Evolutionary conservation across 1,140 invertebrate species (phyloP).

Genomic region (Temnothorax curvispinosus): DNA sequence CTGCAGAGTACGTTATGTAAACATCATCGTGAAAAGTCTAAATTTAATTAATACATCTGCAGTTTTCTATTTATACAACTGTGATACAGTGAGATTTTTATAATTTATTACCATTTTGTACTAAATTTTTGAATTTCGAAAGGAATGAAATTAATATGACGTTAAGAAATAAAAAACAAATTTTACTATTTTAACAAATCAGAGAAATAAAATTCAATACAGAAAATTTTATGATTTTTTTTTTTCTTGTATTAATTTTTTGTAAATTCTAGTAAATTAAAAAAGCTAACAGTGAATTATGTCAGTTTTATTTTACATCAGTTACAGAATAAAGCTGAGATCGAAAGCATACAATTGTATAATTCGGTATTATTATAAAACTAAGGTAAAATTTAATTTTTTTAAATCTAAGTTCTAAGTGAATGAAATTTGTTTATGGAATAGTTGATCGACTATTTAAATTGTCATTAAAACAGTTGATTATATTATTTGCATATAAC

Average conservation of each 20-base stretch:
- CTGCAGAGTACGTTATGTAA: neutral
- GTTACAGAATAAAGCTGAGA: neutral
- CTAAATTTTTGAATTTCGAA: neutral
- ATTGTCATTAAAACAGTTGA: too few relatives aligned
- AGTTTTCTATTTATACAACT: neutral
- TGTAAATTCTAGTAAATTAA: neutral
- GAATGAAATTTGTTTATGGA: neutral
- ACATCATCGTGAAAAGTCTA: neutral
- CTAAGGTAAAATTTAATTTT: neutral
- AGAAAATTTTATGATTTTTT: neutral
- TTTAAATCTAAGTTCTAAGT: neutral
- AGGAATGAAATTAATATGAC: conserved; percentile 4
- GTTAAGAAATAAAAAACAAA: neutral
- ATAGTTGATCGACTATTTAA: too few relatives aligned
- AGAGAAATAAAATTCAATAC: neutral
- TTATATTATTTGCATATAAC: too few relatives aligned
- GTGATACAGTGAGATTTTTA: neutral
- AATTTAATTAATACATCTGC: neutral
- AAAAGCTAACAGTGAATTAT: neutral
- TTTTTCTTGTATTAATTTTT: neutral
- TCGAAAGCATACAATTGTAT: neutral
- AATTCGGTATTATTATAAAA: neutral
- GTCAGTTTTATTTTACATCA: neutral
- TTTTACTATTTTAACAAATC: neutral
- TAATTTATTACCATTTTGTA: neutral